Evolutionary conservation across 2,113 vertebrate genomes (phyloP).

Genomic region (Scortum barcoo): DNA sequence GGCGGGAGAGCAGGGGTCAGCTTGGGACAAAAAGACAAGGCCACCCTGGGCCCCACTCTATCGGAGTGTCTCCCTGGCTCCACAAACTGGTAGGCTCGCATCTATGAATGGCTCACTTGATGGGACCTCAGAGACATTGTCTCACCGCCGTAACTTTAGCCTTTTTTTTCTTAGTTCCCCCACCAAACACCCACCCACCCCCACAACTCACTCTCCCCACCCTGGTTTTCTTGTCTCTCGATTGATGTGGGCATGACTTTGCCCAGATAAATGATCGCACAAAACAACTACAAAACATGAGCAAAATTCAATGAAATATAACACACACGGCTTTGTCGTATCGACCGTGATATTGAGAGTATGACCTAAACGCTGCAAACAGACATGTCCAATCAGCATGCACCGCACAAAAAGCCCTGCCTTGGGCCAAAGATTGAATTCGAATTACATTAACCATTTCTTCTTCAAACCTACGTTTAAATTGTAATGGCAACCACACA

Average conservation of each 20-base stretch:
- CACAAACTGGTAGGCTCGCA: conserved; percentile 73
- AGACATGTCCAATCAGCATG: not conserved
- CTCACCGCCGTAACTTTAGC: conserved; percentile 82
- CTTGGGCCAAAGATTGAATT: conserved; percentile 43
- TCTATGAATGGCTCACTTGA: conserved; percentile 84
- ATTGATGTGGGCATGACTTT: conserved; percentile 64
- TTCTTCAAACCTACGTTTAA: conserved; percentile 56
- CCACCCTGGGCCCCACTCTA: conserved; percentile 79
- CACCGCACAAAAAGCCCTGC: conserved; percentile 22
- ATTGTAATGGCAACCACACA: conserved; percentile 64
- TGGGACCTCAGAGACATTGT: conserved; percentile 85
- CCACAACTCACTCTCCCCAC: conserved; percentile 50
- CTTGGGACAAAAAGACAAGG: conserved; percentile 84
- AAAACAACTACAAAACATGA: conserved; percentile 36
- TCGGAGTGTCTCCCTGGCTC: conserved; percentile 78
- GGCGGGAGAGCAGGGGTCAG: conserved; percentile 85
- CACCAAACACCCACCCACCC: conserved; percentile 50
- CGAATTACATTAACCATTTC: conserved; percentile 60
- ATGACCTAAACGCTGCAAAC: not conserved
- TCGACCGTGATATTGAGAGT: not conserved
- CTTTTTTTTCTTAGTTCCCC: conserved; percentile 69
- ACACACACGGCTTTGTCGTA: too few relatives aligned
- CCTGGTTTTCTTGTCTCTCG: conserved; percentile 67
- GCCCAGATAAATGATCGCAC: conserved; percentile 41
- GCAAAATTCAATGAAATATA: not conserved